phyloP scores from a whole-genome alignment of 2,888 invertebrate genomes.

The Steinernema scapterisci region DNA sequence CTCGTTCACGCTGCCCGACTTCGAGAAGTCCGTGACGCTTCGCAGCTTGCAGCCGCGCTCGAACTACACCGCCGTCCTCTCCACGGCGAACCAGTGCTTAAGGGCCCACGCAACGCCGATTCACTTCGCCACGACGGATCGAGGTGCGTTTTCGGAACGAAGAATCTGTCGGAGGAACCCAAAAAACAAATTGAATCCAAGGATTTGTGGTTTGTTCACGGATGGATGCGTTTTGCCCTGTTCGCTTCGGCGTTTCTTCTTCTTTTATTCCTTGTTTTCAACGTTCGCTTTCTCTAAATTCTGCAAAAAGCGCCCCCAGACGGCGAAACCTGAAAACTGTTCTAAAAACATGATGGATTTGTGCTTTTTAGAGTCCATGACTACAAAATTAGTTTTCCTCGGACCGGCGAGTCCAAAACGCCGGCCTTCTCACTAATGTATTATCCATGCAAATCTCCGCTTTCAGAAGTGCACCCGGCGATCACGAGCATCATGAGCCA shows the following conservation, averaged over 20 bases:
- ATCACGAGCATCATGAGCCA: conserved; percentile 38
- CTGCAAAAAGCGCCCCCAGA: no score
- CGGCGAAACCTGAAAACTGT: no score
- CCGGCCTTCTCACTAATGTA: not conserved
- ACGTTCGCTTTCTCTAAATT: no score
- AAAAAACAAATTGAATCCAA: no score
- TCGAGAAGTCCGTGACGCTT: conserved; percentile 11
- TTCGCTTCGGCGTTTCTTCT: no score
- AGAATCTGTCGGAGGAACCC: no score
- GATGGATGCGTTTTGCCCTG: no score
- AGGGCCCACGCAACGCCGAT: conserved; percentile 1
- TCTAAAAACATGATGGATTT: no score
- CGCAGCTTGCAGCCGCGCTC: not conserved
- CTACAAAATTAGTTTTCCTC: not conserved
- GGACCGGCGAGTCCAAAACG: not conserved
- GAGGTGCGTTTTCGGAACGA: not conserved
- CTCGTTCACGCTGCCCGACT: conserved; percentile 22
- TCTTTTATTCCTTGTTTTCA: no score
- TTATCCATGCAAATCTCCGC: not conserved
- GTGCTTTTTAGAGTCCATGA: no score
- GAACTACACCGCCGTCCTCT: conserved; percentile 29
- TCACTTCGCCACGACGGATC: not conserved
- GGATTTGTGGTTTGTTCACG: no score
- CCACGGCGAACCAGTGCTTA: conserved; percentile 26
- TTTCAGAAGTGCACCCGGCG: conserved; percentile 39